Base-by-base conservation (phyloP, 1,140 invertebrate species). In the Sarcophaga bullata region DNA sequence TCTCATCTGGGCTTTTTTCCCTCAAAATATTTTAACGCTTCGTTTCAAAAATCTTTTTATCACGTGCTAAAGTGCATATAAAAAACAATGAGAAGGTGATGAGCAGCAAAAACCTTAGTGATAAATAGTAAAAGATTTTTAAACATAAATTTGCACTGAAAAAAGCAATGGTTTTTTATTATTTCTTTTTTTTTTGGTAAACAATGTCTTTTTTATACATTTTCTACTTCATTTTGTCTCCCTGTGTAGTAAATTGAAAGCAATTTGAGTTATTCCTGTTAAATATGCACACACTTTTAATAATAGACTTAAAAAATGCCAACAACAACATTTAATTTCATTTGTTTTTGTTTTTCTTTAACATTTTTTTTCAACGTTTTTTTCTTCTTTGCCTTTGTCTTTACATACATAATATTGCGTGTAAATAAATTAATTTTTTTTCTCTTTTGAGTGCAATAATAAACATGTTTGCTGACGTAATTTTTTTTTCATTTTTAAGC, bases 391-490 rank as follows among this genome's bases (percentile, higher is more conserved):
- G 52, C 7, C 52, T 80, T 17, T 50, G 54, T 58, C 50, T 80
- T 37, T 37, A 37, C 25, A 19, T 68, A 68, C 62, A 68, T 25
- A 68, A 25, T 68, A 68, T 68, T 68, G 62, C 62, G 62, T 68
- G 62, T 68, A 68, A 68, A 68, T 68, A 37, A 37, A 37, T 37
- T 37, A 37, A 37, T 1, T 37, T 37, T 37, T 37, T 37, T 37
- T 37, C 25, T 37, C 19, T 68, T 19, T 58, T n/a, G n/a, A 68
- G 19, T 68, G 62, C 62, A 68, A 68, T 68, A 68, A 68, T 68
- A 68, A 68, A 68, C 62, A 68, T 68, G 62, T 68, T 68, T 68
- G 62, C 19, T 68, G 62, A 68, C 62, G 62, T 68, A 68, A 68
- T 68, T 68, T 68, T 68, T 17, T 68, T 68, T n/a, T 68, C 13